phyloP scores from a whole-genome alignment of 2,797 vertebrate genomes.

The Channallabes apus region DNA sequence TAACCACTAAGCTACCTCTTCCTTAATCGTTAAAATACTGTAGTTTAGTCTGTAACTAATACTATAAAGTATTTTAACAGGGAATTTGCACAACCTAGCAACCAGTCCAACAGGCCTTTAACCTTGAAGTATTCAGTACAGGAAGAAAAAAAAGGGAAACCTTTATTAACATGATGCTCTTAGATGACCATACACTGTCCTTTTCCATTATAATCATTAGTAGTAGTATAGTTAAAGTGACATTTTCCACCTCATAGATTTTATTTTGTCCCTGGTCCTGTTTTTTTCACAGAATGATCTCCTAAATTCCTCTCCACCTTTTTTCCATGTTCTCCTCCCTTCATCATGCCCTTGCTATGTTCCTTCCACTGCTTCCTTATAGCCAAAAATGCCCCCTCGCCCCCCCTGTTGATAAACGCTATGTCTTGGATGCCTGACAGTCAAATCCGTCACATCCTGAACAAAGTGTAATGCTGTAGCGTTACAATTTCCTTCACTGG shows the following conservation, averaged over 20 bases:
- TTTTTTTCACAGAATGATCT: background rate
- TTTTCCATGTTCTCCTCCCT: background rate
- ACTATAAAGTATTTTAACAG: background rate
- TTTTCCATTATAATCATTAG: no score
- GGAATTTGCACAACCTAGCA: background rate
- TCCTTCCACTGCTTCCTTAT: background rate
- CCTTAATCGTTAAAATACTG: no score
- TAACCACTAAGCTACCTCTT: no score
- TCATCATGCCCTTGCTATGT: background rate
- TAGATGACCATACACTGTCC: background rate
- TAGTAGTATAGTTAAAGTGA: no score
- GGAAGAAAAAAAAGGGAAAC: background rate
- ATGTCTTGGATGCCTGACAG: background rate
- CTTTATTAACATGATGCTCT: no score
- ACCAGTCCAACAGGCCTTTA: background rate
- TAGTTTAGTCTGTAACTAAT: no score
- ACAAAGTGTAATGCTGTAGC: background rate
- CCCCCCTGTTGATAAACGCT: no score
- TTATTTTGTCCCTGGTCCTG: no score
- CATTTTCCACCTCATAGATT: no score
- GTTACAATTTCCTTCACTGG: background rate
- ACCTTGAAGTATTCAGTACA: no score
- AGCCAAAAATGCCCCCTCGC: background rate
- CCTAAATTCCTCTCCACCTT: background rate
- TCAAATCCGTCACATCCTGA: background rate